A percentile compares a stretch with the other conserved stretches of the same genome.
phyloP scores from a whole-genome alignment of 2,113 vertebrate species.

The Hyperoodon ampullatus region DNA sequence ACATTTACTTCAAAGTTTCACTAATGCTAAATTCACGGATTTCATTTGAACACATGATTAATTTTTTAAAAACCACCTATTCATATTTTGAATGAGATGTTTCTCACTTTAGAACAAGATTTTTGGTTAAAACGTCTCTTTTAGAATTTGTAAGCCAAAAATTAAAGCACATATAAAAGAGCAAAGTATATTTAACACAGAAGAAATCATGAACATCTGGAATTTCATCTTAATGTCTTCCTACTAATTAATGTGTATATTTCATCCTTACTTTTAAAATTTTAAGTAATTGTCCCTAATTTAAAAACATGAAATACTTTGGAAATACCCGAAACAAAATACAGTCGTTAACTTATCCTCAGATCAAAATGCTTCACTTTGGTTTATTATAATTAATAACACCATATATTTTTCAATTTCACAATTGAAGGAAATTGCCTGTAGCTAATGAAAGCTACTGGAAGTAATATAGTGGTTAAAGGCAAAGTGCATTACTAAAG shows the following conservation, averaged over 20 bases:
- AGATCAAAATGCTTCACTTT: constrained; percentile 50
- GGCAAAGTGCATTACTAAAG: constrained; percentile 60
- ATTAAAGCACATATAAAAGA: constrained; percentile 12
- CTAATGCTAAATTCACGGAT: constrained; percentile 2
- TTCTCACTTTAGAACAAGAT: background rate
- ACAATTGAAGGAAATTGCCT: constrained; percentile 44
- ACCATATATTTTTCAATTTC: constrained; percentile 34
- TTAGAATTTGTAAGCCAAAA: constrained; percentile 15
- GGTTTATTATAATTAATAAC: constrained; percentile 60
- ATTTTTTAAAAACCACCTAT: background rate
- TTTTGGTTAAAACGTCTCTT: constrained; percentile 12
- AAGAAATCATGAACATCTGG: background rate
- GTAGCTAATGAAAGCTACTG: constrained; percentile 51
- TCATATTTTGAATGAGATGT: background rate
- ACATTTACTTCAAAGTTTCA: background rate
- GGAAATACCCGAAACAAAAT: constrained; percentile 43
- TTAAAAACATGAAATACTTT: constrained; percentile 28
- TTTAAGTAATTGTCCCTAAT: background rate
- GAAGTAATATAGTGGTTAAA: constrained; percentile 54
- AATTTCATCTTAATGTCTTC: background rate
- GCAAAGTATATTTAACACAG: background rate
- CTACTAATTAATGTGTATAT: background rate
- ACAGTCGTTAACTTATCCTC: constrained; percentile 40
- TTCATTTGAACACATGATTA: constrained; percentile 43
- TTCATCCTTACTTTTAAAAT: constrained; percentile 24